Evolutionary conservation across 2,113 vertebrate species (phyloP).

Genomic region (Rhea pennata): DNA sequence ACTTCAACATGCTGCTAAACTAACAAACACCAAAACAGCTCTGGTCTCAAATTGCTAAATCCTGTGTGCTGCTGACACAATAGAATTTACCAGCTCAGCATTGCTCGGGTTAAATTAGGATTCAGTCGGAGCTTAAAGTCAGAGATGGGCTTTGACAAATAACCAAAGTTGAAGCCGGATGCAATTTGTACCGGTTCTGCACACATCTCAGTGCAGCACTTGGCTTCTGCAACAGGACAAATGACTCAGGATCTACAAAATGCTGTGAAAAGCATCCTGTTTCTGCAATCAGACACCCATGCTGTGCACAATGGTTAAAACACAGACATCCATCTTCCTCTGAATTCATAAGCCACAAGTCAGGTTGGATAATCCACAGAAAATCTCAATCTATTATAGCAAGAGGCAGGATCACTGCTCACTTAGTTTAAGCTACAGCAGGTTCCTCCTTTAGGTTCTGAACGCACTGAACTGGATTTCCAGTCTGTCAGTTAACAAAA

Average conservation of each 20-base stretch:
- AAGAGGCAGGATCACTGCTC: background rate
- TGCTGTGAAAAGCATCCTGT: background rate
- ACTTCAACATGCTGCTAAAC: background rate
- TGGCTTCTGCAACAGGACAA: background rate
- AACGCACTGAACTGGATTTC: background rate
- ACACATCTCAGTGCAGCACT: accelerated
- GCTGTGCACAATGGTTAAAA: background rate
- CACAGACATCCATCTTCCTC: background rate
- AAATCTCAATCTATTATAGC: background rate
- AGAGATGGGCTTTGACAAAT: constrained; percentile 5
- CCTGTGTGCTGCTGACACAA: accelerated
- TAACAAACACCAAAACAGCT: background rate
- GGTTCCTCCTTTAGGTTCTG: background rate
- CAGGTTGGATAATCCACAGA: accelerated
- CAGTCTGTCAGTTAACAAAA: background rate
- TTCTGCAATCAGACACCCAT: background rate
- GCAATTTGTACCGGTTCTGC: constrained; percentile 3
- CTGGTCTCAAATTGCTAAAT: background rate
- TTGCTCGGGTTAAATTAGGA: background rate
- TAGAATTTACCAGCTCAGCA: background rate
- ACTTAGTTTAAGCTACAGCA: background rate
- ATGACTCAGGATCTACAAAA: background rate
- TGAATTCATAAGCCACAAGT: background rate
- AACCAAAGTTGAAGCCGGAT: background rate
- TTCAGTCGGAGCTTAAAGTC: background rate